Percentiles rank a stretch among this genome's conserved stretches.
These are phyloP conservation scores for Campylomormyrus tamandua DNA, from an alignment of 2,113 vertebrate genomes.

Conservation along the genomic window DNA sequence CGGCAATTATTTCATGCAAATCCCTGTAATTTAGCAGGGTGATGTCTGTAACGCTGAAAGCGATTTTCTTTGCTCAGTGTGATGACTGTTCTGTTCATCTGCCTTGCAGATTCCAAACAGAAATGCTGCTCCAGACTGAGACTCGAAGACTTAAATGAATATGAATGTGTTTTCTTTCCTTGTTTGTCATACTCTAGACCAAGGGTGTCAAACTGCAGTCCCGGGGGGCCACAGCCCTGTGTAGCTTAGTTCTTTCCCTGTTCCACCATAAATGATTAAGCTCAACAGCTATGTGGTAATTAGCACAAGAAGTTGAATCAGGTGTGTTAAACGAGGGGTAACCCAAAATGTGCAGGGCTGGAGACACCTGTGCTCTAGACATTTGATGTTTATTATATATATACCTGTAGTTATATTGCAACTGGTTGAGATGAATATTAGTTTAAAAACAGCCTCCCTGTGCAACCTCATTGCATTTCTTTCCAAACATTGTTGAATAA, in stretches of 20 bases:
- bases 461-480: neutral
- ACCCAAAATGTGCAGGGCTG: too few relatives aligned
- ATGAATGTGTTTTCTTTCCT: neutral
- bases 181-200: neutral
- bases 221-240: too few relatives aligned
- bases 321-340: too few relatives aligned
- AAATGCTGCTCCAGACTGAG: neutral
- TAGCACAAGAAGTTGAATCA: too few relatives aligned
- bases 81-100: neutral
- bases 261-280: too few relatives aligned
- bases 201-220: too few relatives aligned
- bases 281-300: too few relatives aligned
- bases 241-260: too few relatives aligned
- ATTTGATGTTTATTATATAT: neutral
- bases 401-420: neutral
- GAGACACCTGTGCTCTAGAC: neutral
- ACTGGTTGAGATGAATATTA: neutral
- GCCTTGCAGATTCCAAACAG: neutral
- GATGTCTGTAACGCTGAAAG: neutral
- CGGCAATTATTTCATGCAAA: neutral
- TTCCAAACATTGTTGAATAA: neutral
- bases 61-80: neutral
- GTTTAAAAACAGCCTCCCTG: neutral
- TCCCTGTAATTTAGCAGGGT: neutral
- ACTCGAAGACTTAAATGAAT: neutral